Evolutionary conservation across 2,113 vertebrate species (phyloP).

Genomic region (Atlantisia rogersi): DNA sequence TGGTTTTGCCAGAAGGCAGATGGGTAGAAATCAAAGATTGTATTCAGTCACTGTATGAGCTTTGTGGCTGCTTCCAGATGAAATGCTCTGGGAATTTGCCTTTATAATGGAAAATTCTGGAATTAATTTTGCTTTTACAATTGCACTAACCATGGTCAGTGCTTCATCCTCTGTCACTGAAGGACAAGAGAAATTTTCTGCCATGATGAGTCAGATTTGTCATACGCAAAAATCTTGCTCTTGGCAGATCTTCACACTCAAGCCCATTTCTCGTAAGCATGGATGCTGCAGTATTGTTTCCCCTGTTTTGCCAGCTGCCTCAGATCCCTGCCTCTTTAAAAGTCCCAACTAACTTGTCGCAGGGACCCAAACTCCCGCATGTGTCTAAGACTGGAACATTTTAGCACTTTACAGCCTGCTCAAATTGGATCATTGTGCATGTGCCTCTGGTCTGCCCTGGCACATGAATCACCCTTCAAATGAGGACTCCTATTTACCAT

Average conservation of each 20-base stretch:
- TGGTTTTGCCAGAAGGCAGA: constrained; percentile 8
- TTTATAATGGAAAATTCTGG: not conserved
- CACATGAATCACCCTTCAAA: not conserved
- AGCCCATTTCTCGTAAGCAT: not conserved
- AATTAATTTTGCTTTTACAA: constrained; percentile 35
- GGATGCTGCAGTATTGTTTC: not conserved
- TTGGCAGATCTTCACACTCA: not conserved
- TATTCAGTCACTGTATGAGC: not conserved
- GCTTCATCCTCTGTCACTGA: not conserved
- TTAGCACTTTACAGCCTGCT: not conserved
- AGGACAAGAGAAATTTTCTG: constrained; percentile 10
- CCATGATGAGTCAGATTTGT: not conserved
- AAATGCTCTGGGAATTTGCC: not conserved
- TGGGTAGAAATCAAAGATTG: constrained; percentile 1
- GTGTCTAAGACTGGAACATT: not conserved
- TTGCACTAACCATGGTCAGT: not conserved
- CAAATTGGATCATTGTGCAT: not conserved
- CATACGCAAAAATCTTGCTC: not conserved
- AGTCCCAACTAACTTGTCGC: not conserved
- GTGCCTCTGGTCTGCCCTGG: not conserved
- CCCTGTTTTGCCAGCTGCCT: not conserved
- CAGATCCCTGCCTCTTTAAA: not conserved
- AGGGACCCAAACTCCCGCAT: not conserved
- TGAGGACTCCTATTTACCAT: not conserved
- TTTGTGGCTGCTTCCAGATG: not conserved